Percentiles rank a stretch among this genome's conserved stretches.
Evolutionary conservation across 2,113 vertebrate species (phyloP).

Genomic region (Corythornis madagascariensis): DNA sequence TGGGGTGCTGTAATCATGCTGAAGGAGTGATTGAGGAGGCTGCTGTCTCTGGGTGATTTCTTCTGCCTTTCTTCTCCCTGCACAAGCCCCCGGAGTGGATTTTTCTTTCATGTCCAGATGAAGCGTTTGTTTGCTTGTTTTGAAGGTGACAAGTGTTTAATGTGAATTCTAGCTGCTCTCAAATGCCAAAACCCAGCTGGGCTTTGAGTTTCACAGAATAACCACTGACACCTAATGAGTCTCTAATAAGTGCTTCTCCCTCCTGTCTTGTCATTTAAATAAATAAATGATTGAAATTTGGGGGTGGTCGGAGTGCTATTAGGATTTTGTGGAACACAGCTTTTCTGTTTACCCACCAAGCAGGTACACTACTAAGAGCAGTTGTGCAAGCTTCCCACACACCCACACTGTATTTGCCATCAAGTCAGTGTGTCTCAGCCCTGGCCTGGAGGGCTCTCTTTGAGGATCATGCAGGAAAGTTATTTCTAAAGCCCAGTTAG

Average conservation of each 20-base stretch:
- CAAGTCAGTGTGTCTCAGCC: background rate
- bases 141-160: slow-evolving; percentile 55
- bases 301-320: slow-evolving; percentile 16
- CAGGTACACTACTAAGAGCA: background rate
- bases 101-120: slow-evolving; percentile 56
- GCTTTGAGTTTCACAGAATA: slow-evolving; percentile 70
- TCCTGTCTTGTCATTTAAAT: slow-evolving; percentile 45
- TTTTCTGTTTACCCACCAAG: slow-evolving; percentile 47
- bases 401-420: background rate
- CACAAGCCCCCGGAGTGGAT: background rate
- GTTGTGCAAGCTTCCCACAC: background rate
- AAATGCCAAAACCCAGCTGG: slow-evolving; percentile 66
- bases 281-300: slow-evolving; percentile 55
- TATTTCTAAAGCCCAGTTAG: background rate
- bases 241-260: slow-evolving; percentile 66
- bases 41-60: background rate
- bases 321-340: background rate
- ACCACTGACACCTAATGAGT: slow-evolving; percentile 64
- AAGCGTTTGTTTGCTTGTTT: slow-evolving; percentile 34
- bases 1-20: background rate
- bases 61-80: background rate
- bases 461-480: background rate
- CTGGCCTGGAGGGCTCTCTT: background rate
- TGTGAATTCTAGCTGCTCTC: slow-evolving; percentile 61
- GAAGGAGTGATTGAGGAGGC: background rate